Evolutionary conservation across 2,888 invertebrate species (phyloP), one percentile per base, ranked within the genome.

Genomic region (Diplolepis rosae): DNA sequence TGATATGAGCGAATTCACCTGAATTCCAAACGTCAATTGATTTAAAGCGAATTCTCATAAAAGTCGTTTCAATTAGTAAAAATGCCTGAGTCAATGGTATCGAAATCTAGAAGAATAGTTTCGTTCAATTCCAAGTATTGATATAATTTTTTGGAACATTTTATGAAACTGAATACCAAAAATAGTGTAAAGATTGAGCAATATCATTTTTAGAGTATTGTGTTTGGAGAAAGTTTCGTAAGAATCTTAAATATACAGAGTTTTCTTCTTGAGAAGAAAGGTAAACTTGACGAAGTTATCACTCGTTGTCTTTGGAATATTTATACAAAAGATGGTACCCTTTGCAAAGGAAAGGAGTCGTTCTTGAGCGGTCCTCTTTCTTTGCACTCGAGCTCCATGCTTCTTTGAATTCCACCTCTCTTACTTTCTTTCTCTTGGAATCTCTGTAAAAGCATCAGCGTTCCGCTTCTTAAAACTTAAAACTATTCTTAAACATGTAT

Each of bases 291-390:
- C 35, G 39, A 24, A n/a, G 39, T 39, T 61, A 39, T 61, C 39
- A 39, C 39, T 39, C 39, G 11, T 5, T 56, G 61, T 39, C 61
- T 27, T 13, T 18, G 61, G 24, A 61, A 61, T 61, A 61, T 61
- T 61, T 61, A 61, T 61, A 61, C 61, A 61, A 61, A 61, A 61
- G 61, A 61, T 39, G 54, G 18, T 54, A 22, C 15, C 30, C 28
- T 54, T 4, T 18, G 54, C 54, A 18, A 54, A 18, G 54, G 54
- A 54, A 54, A 54, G 54, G 54, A 54, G 30, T 50, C 18, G 18
- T 50, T 50, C 50, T 27, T 24, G 22, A 22, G 22, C 24, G 52
- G 52, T 39, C n/a, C 61, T 61, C 61, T 61, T 39, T 61, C 30
- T 30, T 30, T 30, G 27, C 30, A 52, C 52, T 61, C 35, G 6